A percentile compares a stretch with the other conserved stretches of the same genome.
Conservation (phyloP, 2,113 vertebrate genomes). For the Cynocephalus volans region DNA sequence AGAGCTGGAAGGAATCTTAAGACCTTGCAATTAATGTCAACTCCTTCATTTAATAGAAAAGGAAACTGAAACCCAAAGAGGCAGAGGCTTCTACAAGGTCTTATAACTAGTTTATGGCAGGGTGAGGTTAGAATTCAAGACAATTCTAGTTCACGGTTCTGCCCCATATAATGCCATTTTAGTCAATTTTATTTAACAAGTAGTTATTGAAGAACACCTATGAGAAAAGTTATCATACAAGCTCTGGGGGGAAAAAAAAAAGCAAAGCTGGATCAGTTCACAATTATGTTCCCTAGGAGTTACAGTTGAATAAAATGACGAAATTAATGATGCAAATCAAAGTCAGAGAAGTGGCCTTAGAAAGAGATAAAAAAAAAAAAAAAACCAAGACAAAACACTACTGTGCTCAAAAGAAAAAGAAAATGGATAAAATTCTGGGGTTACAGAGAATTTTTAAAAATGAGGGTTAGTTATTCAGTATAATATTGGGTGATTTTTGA, state of each 20-base stretch:
- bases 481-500: not conserved
- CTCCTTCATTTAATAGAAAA: slow-evolving; percentile 42
- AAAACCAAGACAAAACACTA: not conserved
- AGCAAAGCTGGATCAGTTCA: not conserved
- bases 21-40: not conserved
- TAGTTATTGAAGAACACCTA: not conserved
- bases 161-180: not conserved
- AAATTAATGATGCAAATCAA: not conserved
- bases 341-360: not conserved
- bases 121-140: not conserved
- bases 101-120: not conserved
- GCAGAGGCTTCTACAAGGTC: not conserved
- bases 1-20: not conserved
- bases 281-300: not conserved
- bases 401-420: not conserved
- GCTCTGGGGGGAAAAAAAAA: not conserved
- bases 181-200: not conserved
- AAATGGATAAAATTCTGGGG: not conserved
- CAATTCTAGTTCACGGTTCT: not conserved
- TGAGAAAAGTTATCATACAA: not conserved
- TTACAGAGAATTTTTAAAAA: not conserved
- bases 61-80: slow-evolving; percentile 8
- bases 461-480: not conserved
- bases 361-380: not conserved
- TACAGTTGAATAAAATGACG: not conserved